Base-by-base conservation (phyloP, 1,140 invertebrate species). In the Pteromalus puparum region DNA sequence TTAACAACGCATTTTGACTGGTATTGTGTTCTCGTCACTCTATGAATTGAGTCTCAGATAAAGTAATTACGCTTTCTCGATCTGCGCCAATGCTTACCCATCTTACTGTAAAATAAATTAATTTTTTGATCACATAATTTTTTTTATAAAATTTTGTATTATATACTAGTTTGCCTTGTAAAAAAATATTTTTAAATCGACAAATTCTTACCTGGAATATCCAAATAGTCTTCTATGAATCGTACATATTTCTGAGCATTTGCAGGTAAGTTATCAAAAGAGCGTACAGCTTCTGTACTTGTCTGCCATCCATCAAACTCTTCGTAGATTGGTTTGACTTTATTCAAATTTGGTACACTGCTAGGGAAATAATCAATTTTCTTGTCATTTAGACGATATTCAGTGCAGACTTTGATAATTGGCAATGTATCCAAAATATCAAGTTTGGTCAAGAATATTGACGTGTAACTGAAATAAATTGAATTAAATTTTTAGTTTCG, bases 81-180 rank as follows among this genome's bases (percentile, higher is more conserved):
- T 97, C 96, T 93, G 98, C 97, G 15, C 99, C 99, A 73, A 99
- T 98, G 82, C 99, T 99, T 91, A 99, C 97, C 97, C 97, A 99
- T 94, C 97, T 97, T 26, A 99, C 97, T 98, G 94, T 89, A 96
- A 95, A 91, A 83, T 70, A 86, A 84, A 82, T 61, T 73, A 70
- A 72, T 53, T 67, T 73, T 53, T 82, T 83, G 83, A 85, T 67
- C 21, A 74, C 46, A 13, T 72, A 21, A 42, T 34, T 5, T 2
- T 34, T n/a, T 81, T 9, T 67, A 78, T 46, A 48, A 78, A 24
- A 21, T 42, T 72, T 7, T 18, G 12, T n/a, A n/a, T n/a, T n/a
- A n/a, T n/a, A n/a, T n/a, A n/a, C n/a, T n/a, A n/a, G n/a, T n/a
- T n/a, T n/a, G n/a, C n/a, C n/a, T n/a, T n/a, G n/a, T n/a, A n/a